These are phyloP conservation scores for Prolemur simus DNA, from an alignment of 2,113 vertebrate species.

Conservation along the genomic window DNA sequence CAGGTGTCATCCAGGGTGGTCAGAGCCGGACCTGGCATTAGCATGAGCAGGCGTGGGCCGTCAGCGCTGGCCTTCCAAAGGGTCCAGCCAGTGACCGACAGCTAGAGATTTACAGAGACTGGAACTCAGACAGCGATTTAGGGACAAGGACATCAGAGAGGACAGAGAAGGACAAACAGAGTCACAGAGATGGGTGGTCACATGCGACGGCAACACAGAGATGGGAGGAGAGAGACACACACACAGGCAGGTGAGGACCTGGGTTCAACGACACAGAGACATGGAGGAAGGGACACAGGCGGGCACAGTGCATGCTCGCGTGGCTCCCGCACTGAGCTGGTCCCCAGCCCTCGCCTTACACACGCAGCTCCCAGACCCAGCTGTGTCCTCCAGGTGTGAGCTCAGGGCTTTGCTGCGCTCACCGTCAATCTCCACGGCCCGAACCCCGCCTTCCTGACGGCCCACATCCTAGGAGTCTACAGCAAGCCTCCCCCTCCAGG, in stretches of 20 bases:
- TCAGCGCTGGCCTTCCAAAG: background rate
- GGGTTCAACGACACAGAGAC: background rate
- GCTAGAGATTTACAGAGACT: background rate
- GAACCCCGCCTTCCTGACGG: background rate
- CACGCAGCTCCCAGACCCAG: background rate
- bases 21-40: background rate
- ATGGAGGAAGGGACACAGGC: background rate
- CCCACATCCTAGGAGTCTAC: background rate
- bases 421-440: background rate
- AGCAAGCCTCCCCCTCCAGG: background rate
- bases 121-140: background rate
- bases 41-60: background rate
- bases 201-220: background rate
- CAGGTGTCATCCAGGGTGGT: background rate
- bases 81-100: background rate
- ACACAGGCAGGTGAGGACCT: background rate
- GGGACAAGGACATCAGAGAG: background rate
- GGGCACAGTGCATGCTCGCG: fast-evolving
- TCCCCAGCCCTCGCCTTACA: no score
- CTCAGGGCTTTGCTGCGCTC: background rate
- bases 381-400: no score
- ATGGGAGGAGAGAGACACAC: background rate
- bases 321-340: background rate
- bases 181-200: background rate
- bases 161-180: background rate